phyloP scores from a whole-genome alignment of 2,888 invertebrate species.

The Lithodes maja region DNA sequence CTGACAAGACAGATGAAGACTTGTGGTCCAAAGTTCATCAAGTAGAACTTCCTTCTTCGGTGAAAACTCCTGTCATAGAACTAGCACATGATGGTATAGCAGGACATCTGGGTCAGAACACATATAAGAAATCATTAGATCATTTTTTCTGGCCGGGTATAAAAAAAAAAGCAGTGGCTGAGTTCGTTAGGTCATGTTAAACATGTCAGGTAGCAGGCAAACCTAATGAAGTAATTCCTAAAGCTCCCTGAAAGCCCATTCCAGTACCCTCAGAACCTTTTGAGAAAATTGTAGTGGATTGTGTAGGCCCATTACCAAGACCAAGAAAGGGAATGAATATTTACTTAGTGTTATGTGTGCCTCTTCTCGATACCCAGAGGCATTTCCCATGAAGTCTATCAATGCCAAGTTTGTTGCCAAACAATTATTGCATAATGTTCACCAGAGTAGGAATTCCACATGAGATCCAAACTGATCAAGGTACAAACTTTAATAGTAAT shows the following conservation, averaged over 20 bases:
- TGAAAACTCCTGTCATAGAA: background rate
- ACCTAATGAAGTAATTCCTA: background rate
- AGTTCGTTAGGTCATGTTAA: background rate
- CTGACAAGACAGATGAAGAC: background rate
- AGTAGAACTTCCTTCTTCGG: background rate
- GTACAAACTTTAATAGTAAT: background rate
- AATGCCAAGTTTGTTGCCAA: background rate
- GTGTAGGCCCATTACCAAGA: slow-evolving; percentile 1
- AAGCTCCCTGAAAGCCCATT: background rate
- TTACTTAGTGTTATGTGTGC: slow-evolving; percentile 7
- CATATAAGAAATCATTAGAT: background rate
- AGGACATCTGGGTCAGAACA: background rate
- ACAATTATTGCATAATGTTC: background rate
- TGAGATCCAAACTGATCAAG: background rate
- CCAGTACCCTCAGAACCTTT: background rate
- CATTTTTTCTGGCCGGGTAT: slow-evolving; percentile 15
- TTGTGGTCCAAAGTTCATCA: background rate
- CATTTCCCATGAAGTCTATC: background rate
- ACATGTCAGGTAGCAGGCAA: background rate
- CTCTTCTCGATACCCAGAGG: background rate
- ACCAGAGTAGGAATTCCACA: background rate
- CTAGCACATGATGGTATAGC: background rate
- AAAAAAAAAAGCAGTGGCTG: background rate
- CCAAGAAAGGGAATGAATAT: background rate
- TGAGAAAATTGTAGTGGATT: background rate